Base-by-base conservation (phyloP, 92 coral and sea anemone genomes). In the Montipora capitata region DNA sequence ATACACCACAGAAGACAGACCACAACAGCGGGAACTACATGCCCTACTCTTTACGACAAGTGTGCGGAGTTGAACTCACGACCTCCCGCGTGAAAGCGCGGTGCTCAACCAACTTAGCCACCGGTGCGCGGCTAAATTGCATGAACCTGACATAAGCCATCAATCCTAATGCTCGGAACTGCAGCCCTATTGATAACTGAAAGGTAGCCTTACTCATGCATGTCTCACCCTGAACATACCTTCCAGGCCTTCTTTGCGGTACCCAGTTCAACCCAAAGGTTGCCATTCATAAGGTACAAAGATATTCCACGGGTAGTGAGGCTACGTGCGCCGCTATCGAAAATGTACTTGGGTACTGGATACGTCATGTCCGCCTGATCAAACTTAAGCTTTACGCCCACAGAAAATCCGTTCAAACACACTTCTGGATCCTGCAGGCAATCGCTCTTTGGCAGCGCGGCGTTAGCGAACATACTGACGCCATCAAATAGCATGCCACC, bases 291-390 rank as follows among this genome's bases (percentile, higher is more conserved):
- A 39, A 96, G 65, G 89, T 92, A 97, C 68, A 94, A 85, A 45
- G 99, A 94, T 52, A 95, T 63, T 62, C 99, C 99, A 61, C 95
- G 92, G 61, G 90, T 80, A 56, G 90, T 75, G 15, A 91, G 70
- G 63, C 99, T 95, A 61, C 87, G 89, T 5, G 94, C 98, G 13
- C 98, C 98, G 13, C 97, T 97, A 71, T 97, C 99, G 10, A 97
- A 79, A 35, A 97, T 78, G 74, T 97, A 97, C 74, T 90, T 91
- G n/a, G 92, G 94, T 20, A 49, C 85, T 10, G 65, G 39, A 78
- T 90, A 94, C 39, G 95, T 61, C 63, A 56, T 70, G 10, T 85
- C 93, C 4, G 69, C 79, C n/a, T 58, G 74, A 82, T 87, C 91
- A 15, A 97, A 72, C 75, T 81, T 94, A 44, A 97, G 6, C 92